Base-by-base conservation (phyloP, 1,140 invertebrate genomes). In the Polyergus mexicanus region DNA sequence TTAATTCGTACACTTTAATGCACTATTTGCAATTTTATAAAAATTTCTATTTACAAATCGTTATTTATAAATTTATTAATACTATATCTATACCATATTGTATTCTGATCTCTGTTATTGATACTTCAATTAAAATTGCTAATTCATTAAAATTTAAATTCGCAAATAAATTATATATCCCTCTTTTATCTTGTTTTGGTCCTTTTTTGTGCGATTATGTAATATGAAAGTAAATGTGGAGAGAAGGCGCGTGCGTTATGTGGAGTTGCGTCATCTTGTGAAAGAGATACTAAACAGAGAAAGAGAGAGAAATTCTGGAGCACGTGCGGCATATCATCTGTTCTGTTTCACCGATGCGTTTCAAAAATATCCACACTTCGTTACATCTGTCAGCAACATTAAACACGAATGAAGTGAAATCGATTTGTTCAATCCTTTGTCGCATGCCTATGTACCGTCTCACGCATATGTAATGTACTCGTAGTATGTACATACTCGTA, bases 241-340 rank as follows among this genome's bases (percentile, higher is more conserved):
- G 58, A 69, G 44, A 41, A 58, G 19, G 32, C 38, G 25, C 25
- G 25, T 1, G 25, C 25, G 0, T 1, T 56, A 58, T 44, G 58
- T 69, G 25, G 44, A 47, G 8, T 81, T 81, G 78, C 78, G 78
- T 81, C 78, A 81, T 81, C 78, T 81, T 66, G 35, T 72, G 78
- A 72, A 81, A 81, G 38, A 81, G 66, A 72, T 38, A 51, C 25
- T 51, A 69, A 38, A 38, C 35, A 13, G 72, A 25, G 35, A 75
- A 22, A 60, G 13, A 75, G 71, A 76, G 56, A 38, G 51, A 58
- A 19, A 72, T 81, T 81, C 78, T 81, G 66, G 51, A 81, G 68
- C 66, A 72, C 66, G 28, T 35, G 41, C 16, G 25, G 22, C 62
- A 16, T 3, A 51, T 51, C 47, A 3, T 51, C 13, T 51, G 7